A percentile compares a stretch with the other conserved stretches of the same genome.
Evolutionary conservation across 2,113 vertebrate species (phyloP).

Genomic region (Cavia porcellus): DNA sequence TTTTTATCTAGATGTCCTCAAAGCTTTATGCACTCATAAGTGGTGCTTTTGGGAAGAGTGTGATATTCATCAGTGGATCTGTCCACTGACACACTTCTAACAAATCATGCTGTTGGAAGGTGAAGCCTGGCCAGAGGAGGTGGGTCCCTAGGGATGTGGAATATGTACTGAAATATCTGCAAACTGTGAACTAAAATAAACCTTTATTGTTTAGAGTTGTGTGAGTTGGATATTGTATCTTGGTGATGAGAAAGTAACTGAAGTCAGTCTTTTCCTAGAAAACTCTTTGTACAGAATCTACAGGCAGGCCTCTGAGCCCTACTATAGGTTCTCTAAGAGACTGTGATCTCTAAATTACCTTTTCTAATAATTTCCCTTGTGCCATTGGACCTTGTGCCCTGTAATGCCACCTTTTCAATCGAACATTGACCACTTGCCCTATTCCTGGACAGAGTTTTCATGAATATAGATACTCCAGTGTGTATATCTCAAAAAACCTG

Average conservation of each 20-base stretch:
- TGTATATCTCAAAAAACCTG: background rate
- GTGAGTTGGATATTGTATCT: background rate
- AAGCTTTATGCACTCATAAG: background rate
- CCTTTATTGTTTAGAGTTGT: background rate
- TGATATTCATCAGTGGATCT: background rate
- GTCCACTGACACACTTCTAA: background rate
- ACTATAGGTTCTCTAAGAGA: background rate
- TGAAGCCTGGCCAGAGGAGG: background rate
- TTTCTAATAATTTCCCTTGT: background rate
- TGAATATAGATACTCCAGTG: background rate
- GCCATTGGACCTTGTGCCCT: background rate
- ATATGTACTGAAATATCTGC: background rate
- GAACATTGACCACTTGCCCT: background rate
- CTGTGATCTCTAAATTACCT: background rate
- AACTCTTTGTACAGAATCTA: background rate
- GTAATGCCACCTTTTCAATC: background rate
- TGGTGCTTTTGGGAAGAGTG: background rate
- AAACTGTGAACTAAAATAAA: background rate
- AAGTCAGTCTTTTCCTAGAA: conserved; percentile 31
- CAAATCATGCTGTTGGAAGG: background rate
- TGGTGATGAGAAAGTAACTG: background rate
- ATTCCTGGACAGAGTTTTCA: background rate
- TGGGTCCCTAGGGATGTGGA: background rate
- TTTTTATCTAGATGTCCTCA: background rate
- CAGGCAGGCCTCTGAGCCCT: background rate